Base-by-base conservation (phyloP, 2,113 vertebrate genomes). In the Cyprinodon variegatus region DNA sequence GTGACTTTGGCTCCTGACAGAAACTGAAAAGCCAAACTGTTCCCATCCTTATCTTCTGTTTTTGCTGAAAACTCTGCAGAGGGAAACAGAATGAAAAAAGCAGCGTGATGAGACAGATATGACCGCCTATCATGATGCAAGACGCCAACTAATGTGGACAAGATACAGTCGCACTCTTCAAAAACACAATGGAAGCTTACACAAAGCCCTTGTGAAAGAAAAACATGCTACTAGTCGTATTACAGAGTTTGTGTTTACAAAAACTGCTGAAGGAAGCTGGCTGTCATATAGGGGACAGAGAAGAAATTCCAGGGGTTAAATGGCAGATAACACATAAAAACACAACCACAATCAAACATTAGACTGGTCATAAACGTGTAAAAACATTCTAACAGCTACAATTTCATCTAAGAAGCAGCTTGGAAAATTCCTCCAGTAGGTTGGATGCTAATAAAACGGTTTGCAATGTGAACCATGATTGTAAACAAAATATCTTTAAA, bases 1-100 rank as follows among this genome's bases (percentile, higher is more conserved):
- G 97, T 97, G 53, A 97, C 95, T 81, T 84, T 95, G 77, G 96
- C 94, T 46, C 97, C 96, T 20, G 95, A 89, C 76, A 98, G 89
- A 89, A 98, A 95, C 70, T 95, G 95, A 89, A 99, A 96, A 76
- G 96, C 96, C 80, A 99, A 85, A 77, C 93, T 92, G 68, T 95
- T 97, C 69, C 94, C 93, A 29, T 97, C 96, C 66, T 96, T 96
- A 75, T 96, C 96, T 71, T 96, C 95, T 13, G 93, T 93, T 0
- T 92, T 92, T 70, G 82, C 89, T 82, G 94, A 83, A 89, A 98
- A 98, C n/a, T 97, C 98, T 99, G 87, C 57, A 45, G 74, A 68
- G 70, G 78, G 64, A 86, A 70, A 82, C 41, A 71, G 68, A 79
- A 38, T 76, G 72, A 71, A 57, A 36, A 64, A 53, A 81, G 59